phyloP scores from a whole-genome alignment of 2,113 vertebrate genomes.

The Paramormyrops kingsleyae region DNA sequence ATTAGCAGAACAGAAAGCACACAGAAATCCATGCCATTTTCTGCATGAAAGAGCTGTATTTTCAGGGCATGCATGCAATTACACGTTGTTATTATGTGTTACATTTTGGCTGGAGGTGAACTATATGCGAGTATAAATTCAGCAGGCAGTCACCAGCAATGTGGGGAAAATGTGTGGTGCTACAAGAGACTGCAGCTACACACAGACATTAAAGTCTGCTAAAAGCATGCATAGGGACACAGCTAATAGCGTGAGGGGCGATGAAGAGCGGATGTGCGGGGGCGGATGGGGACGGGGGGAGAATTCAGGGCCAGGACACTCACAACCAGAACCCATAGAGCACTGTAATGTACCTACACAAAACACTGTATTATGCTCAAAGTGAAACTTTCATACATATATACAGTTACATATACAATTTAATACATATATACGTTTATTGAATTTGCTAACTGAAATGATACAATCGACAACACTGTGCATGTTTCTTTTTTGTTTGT shows the following conservation, averaged over 20 bases:
- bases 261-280: not conserved
- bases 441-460: not conserved
- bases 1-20: not conserved
- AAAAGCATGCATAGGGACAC: not conserved
- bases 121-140: not conserved
- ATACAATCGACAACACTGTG: not conserved
- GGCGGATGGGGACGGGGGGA: not conserved
- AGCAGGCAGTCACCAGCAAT: not conserved
- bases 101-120: not conserved
- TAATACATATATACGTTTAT: not conserved
- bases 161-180: not conserved
- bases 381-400: not conserved
- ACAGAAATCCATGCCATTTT: not conserved
- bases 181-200: not conserved
- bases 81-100: not conserved
- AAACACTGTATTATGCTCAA: not conserved
- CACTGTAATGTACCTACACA: not conserved
- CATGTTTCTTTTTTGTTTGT: not conserved
- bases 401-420: not conserved
- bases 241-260: not conserved
- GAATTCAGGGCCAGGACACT: not conserved
- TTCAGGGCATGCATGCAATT: not conserved
- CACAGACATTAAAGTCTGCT: not conserved
- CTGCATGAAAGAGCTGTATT: not conserved
- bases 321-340: not conserved